Base-by-base conservation (phyloP, 2,888 invertebrate genomes). In the Agapetus fuscipes region DNA sequence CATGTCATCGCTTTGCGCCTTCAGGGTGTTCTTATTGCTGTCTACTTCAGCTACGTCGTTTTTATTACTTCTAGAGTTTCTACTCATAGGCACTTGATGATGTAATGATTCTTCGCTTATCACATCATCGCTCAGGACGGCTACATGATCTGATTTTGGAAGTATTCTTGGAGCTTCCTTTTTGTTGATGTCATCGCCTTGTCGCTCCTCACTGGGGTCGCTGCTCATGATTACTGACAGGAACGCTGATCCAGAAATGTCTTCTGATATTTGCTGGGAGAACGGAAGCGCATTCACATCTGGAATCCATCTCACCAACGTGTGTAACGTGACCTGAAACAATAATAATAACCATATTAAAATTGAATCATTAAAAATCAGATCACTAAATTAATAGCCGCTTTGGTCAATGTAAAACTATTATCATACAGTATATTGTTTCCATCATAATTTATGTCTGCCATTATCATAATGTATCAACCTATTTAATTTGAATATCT, bases 161-260 rank as follows among this genome's bases (percentile, higher is more conserved):
- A 26, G 48, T 43, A 47, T 47, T 48, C 47, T 41, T 11, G 45
- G 46, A 5, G 43, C 49, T 44, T 44, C 50, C 45, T 41, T 51
- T 45, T 26, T 51, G 48, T 31, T 57, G 48, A 41, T 54, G 47
- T 30, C 57, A 50, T 11, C 54, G 52, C 35, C 48, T 46, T 3
- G 56, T 52, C 26, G 57, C 48, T 20, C 56, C 51, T 38, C 58
- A 57, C 57, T 61, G 59, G 13, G 60, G 30, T 41, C 61, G 37
- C 60, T 62, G 53, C 62, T 59, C 52, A 64, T 63, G 49, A 64
- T 64, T 13, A 66, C 60, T 11, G 62, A 61, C 12, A 66, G 57
- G 52, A 66, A 64, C 49, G 66, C 66, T 17, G 61, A 60, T 39
- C 66, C 65, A 30, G 64, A 37, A 28, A 44, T 42, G 24, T 44